phyloP scores from a whole-genome alignment of 2,888 invertebrate species.

The Amiota minor region DNA sequence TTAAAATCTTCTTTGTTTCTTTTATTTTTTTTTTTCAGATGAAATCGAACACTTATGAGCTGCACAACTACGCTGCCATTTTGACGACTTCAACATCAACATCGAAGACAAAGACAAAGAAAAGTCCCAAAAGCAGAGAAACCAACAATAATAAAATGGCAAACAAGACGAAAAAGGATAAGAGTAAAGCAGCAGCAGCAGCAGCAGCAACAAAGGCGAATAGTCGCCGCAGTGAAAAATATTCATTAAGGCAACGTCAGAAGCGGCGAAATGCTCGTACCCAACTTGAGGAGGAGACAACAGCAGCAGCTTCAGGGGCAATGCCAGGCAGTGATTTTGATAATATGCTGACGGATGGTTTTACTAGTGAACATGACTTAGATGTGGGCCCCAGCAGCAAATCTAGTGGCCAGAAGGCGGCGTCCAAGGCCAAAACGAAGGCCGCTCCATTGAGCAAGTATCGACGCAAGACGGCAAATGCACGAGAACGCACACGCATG shows the following conservation, averaged over 20 bases:
- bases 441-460: constrained; percentile 89
- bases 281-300: constrained; percentile 1
- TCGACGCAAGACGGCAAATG: constrained; percentile 91
- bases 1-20: too few relatives aligned
- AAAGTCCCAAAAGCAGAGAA: not conserved
- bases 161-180: not conserved
- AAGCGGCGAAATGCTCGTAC: constrained; percentile 75
- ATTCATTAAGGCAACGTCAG: constrained; percentile 80
- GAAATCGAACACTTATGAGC: constrained; percentile 61
- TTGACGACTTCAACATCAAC: not conserved
- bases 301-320: constrained; percentile 10
- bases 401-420: constrained; percentile 20
- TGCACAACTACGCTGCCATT: constrained; percentile 58
- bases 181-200: not conserved
- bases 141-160: not conserved
- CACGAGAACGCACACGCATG: constrained; percentile 89
- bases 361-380: not conserved
- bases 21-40: constrained; percentile 45
- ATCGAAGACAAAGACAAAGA: constrained; percentile 1
- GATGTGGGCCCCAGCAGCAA: constrained; percentile 5
- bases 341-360: not conserved
- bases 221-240: constrained; percentile 75
- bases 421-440: constrained; percentile 76
- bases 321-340: not conserved
- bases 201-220: constrained; percentile 35